A percentile compares a stretch with the other conserved stretches of the same genome.
These are phyloP conservation scores for Lagocephalus sceleratus DNA, from an alignment of 2,797 vertebrate genomes.

Conservation along the genomic window DNA sequence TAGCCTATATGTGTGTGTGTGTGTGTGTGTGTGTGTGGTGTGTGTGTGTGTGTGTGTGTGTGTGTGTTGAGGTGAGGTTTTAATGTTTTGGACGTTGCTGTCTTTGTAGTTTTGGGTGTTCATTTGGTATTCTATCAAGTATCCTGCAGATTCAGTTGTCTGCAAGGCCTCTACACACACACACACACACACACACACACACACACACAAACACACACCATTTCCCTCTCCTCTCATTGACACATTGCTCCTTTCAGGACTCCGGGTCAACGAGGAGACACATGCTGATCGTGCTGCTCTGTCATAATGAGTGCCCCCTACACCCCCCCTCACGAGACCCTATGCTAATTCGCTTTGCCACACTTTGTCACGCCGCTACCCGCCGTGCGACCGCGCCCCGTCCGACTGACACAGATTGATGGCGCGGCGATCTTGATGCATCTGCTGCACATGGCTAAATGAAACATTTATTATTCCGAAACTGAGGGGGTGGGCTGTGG, in stretches of 20 bases:
- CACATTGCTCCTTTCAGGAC: constrained; percentile 38
- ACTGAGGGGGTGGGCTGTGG: constrained; percentile 5
- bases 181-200: constrained; percentile 5
- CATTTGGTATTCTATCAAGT: too few relatives aligned
- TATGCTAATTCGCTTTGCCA: constrained; percentile 13
- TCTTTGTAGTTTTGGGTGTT: too few relatives aligned
- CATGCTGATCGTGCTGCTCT: constrained; percentile 18
- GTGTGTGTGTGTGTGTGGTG: constrained; percentile 11
- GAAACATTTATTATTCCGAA: constrained; percentile 20
- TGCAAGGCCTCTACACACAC: constrained; percentile 15
- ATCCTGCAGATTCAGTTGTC: constrained; percentile 18
- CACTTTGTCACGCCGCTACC: constrained; percentile 2
- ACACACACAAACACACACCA: constrained; percentile 26
- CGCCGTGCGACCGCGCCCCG: constrained; percentile 1
- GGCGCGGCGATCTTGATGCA: constrained; percentile 12
- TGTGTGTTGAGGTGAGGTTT: constrained; percentile 21
- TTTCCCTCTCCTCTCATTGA: constrained; percentile 50
- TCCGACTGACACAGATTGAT: constrained; percentile 16
- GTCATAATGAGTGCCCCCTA: constrained; percentile 20
- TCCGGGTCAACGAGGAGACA: constrained; percentile 45
- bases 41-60: neutral
- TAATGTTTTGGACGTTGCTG: too few relatives aligned
- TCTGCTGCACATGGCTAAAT: constrained; percentile 14
- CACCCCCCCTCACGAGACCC: constrained; percentile 7
- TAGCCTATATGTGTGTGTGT: constrained; percentile 1